Evolutionary conservation across 2,797 vertebrate genomes (phyloP), one percentile per base, ranked within the genome.

Genomic region (Cynodonichthys magdalenae): DNA sequence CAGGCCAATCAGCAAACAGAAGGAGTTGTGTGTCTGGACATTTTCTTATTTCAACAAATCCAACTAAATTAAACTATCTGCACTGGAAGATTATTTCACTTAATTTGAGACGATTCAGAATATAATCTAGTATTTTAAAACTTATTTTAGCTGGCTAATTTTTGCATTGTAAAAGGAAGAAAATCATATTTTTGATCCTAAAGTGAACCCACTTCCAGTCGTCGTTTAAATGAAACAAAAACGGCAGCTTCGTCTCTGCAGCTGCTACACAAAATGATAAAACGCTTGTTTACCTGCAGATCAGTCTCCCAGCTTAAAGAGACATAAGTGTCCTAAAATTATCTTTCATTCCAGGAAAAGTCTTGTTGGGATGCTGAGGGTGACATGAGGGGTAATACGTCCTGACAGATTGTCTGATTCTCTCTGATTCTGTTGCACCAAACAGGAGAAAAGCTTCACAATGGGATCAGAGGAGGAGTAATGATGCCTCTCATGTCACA

Each of bases 401-500:
- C 31, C 58, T 67, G 73, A 74, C 73, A 85, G 73, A 65, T 57
- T 15, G 3, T 54, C 59, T 58, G 67, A 50, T 59, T 63, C 17
- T 31, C 6, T 66, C 17, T 53, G 68, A 46, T 63, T 66, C 17
- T 49, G n/a, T 53, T 71, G 56, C 61, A 53, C 31, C 52, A 28
- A 50, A 45, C 67, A 68, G 45, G 55, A 34, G 53, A 63, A 59
- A 63, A 44, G 19, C 44, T 58, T 73, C 47, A 59, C 59, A 11
- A 66, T 68, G 48, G 53, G 75, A 68, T 66, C 60, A 67, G 73
- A 73, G 36, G 20, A 80, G 49, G 42, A 74, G 53, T 74, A 71
- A 76, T 50, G 45, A 64, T 61, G 48, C 34, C 10, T 36, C 34
- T 70, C 58, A 74, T 54, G 66, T 79, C 73, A 55, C 64, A 65